Conservation (phyloP, 1,140 invertebrate species). For the Drosophila triauraria region DNA sequence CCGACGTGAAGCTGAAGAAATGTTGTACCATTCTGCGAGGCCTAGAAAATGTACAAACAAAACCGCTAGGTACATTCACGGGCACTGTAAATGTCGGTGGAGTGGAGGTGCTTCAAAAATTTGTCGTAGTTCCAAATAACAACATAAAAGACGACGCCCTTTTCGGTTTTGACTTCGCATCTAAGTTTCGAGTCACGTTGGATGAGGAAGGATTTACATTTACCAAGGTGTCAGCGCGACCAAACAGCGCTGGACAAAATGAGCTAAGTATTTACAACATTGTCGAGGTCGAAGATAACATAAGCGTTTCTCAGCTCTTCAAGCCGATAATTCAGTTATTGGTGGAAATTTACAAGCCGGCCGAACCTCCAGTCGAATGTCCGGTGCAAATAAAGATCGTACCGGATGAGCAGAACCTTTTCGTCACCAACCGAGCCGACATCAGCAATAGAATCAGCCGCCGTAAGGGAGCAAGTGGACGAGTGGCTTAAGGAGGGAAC, state of each 20-base stretch:
- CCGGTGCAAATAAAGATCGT: not conserved
- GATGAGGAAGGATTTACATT: not conserved
- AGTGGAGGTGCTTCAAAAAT: not conserved
- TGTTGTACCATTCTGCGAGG: not conserved
- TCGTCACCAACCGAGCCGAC: not conserved
- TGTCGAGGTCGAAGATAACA: not conserved
- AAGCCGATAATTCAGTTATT: not conserved
- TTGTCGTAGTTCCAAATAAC: not conserved
- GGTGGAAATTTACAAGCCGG: not conserved
- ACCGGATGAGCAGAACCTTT: not conserved
- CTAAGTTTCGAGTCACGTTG: not conserved
- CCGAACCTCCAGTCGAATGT: not conserved
- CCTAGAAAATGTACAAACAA: not conserved
- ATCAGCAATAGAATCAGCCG: not conserved
- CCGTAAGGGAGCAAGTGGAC: not conserved
- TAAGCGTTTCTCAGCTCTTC: not conserved
- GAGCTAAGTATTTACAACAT: slow-evolving; percentile 2
- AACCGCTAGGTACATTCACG: not conserved
- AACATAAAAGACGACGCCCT: not conserved
- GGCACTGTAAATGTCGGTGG: too few relatives aligned
- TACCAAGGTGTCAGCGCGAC: not conserved
- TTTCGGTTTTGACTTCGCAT: not conserved
- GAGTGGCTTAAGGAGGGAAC: not conserved
- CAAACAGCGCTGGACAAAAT: not conserved
- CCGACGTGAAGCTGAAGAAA: not conserved